Evolutionary conservation across 1,140 invertebrate species (phyloP), one percentile per base, ranked within the genome.

Genomic region (Lasioglossum albipes): DNA sequence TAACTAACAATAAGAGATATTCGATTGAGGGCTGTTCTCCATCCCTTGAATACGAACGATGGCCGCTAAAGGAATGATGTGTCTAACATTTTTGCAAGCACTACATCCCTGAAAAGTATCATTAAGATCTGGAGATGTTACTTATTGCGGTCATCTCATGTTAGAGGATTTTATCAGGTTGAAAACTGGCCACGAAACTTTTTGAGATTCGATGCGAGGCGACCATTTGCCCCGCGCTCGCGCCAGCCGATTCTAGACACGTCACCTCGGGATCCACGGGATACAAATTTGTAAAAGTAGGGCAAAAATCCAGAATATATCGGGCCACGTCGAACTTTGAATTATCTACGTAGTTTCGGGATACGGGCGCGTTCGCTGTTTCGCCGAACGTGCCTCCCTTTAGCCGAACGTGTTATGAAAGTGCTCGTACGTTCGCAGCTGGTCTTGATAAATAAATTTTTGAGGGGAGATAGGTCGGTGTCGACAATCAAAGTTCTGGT

Each of bases 221-320:
- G n/a, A 18, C 78, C 73, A 67, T 85, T 84, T 81, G 57, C 79
- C 22, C 59, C 36, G 59, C 73, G 67, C 84, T 84, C 77, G 52
- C 79, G n/a, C 59, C 36, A 59, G 77, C 45, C 41, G 52, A 76
- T 75, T 81, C 67, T 31, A 64, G 59, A 67, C 76, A 66, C 68
- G 76, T 79, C 82, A 85, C 72, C 66, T 52, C 62, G 41, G 27
- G 62, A 73, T 77, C 62, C 52, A 42, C 20, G 57, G 52, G 78
- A 77, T 65, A 81, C 73, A 81, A 73, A 76, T 84, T 68, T 57
- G 18, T 31, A 18, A 70, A 75, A 70, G 13, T 76, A n/a, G 57
- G 64, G n/a, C 80, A 74, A 81, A 84, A 84, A 81, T 85, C 65
- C 64, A 20, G 42, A 52, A 81, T 73, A 31, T 52, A 80, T 64